These are phyloP conservation scores for Myotis pilosus DNA, from an alignment of 2,797 vertebrate species.

Conservation along the genomic window DNA sequence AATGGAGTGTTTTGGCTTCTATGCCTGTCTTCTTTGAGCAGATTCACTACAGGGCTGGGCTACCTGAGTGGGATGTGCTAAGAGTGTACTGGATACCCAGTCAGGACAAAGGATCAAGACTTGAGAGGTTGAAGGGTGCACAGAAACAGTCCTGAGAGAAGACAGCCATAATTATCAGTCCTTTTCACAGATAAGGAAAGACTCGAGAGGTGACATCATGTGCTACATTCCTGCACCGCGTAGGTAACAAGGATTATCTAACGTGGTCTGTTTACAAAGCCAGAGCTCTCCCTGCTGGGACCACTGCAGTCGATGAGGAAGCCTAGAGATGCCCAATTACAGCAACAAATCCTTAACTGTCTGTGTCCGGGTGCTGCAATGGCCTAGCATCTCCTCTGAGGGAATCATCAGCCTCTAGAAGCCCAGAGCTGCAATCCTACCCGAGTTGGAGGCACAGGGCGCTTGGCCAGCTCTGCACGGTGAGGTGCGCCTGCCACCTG, in stretches of 20 bases:
- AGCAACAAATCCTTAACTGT: background rate
- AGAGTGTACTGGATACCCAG: background rate
- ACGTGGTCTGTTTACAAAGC: background rate
- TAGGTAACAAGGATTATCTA: background rate
- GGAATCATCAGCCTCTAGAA: background rate
- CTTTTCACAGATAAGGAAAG: background rate
- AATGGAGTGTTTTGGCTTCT: background rate
- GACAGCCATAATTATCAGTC: background rate
- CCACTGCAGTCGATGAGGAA: background rate
- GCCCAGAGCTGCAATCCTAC: background rate
- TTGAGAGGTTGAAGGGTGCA: background rate
- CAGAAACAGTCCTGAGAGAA: background rate
- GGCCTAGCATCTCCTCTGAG: too few species aligned
- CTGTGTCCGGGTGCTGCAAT: background rate
- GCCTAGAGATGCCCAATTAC: background rate
- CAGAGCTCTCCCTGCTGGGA: background rate
- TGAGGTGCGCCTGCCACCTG: background rate
- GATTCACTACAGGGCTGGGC: background rate
- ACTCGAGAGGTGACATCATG: background rate
- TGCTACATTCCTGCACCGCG: background rate
- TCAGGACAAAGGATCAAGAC: background rate
- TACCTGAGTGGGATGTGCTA: background rate
- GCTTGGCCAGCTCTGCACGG: background rate
- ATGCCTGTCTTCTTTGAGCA: background rate
- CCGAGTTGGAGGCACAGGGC: background rate